Evolutionary conservation across 1,140 invertebrate genomes (phyloP).

Genomic region (Diorhabda elongata): DNA sequence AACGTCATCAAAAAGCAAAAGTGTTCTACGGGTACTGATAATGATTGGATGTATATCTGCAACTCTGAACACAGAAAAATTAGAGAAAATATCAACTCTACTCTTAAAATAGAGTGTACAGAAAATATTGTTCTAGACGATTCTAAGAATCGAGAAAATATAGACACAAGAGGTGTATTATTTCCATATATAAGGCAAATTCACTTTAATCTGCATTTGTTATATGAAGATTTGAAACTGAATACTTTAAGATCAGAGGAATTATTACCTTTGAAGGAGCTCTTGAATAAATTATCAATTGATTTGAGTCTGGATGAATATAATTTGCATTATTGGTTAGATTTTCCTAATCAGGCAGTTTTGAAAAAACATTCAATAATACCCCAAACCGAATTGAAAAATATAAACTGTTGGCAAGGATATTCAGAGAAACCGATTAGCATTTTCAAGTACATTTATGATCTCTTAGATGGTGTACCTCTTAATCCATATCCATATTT

Average conservation of each 20-base stretch:
- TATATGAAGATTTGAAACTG: constrained; percentile 89
- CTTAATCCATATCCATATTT: constrained; percentile 65
- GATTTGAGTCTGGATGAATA: constrained; percentile 73
- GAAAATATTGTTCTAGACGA: background rate
- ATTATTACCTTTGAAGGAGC: constrained; percentile 62
- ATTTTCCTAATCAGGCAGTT: constrained; percentile 67
- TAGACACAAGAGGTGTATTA: constrained; percentile 56
- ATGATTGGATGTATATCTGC: constrained; percentile 77
- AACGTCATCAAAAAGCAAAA: constrained; percentile 37
- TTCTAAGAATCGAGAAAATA: background rate
- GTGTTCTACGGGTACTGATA: constrained; percentile 54
- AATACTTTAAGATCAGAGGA: constrained; percentile 67
- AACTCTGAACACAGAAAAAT: constrained; percentile 51
- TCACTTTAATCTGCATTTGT: constrained; percentile 77
- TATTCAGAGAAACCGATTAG: constrained; percentile 62
- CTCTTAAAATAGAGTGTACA: constrained; percentile 9
- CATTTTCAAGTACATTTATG: constrained; percentile 66
- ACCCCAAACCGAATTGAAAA: constrained; percentile 54
- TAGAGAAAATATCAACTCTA: constrained; percentile 7
- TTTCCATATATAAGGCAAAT: constrained; percentile 72
- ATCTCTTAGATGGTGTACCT: constrained; percentile 55
- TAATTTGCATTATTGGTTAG: constrained; percentile 77
- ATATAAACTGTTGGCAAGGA: constrained; percentile 59
- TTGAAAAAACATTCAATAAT: constrained; percentile 48
- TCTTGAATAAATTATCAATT: constrained; percentile 73